A percentile compares a stretch with the other conserved stretches of the same genome.
Conservation (phyloP, 2,888 invertebrate genomes). For the Cataglyphis altisquamis region DNA sequence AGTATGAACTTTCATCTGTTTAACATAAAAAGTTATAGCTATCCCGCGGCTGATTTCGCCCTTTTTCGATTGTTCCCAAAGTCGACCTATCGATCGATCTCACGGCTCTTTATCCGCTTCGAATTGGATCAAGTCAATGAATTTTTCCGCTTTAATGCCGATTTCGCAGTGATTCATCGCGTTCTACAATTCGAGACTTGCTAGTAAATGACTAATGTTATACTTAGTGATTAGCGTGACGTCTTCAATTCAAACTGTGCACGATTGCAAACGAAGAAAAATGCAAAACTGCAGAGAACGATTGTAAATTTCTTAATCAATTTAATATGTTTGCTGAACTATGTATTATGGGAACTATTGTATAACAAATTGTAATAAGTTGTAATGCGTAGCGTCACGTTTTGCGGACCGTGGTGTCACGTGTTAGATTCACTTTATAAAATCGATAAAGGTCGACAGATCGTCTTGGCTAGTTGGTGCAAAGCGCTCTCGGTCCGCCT, state of each 20-base stretch:
- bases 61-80: constrained; percentile 55
- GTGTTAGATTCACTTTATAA: not conserved
- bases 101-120: constrained; percentile 53
- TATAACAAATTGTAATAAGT: not conserved
- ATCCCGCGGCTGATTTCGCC: constrained; percentile 63
- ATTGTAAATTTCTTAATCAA: constrained; percentile 6
- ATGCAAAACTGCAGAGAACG: not conserved
- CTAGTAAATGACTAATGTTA: constrained; percentile 57
- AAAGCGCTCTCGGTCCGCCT: not conserved
- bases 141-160: constrained; percentile 58
- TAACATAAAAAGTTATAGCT: constrained; percentile 75
- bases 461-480: not conserved
- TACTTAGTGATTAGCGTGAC: constrained; percentile 50
- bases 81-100: constrained; percentile 69
- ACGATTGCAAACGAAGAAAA: not conserved
- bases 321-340: not conserved
- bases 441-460: not conserved
- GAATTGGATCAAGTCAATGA: constrained; percentile 25
- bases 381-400: not conserved
- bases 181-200: constrained; percentile 21
- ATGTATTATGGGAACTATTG: not conserved
- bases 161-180: constrained; percentile 51
- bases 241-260: not conserved
- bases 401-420: not conserved
- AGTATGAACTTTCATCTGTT: constrained; percentile 79